Evolutionary conservation across 2,113 vertebrate species (phyloP).

Genomic region (Eretmochelys imbricata): DNA sequence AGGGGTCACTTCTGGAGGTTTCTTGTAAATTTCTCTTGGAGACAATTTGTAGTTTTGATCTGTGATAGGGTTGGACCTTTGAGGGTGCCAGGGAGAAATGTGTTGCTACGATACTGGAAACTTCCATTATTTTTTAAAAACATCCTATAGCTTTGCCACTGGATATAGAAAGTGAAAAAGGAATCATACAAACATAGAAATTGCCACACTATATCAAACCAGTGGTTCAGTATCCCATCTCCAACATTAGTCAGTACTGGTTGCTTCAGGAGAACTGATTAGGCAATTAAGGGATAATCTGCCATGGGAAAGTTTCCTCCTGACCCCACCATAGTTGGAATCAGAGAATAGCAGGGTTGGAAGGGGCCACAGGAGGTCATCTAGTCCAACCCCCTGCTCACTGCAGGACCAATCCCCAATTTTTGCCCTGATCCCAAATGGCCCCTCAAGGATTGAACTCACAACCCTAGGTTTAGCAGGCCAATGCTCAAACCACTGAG

Average conservation of each 20-base stretch:
- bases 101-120: not conserved
- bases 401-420: no score
- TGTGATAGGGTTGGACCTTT: rapidly evolving
- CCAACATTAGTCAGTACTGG: rapidly evolving
- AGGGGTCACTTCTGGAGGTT: not conserved
- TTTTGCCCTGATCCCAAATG: no score
- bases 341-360: no score
- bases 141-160: not conserved
- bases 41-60: not conserved
- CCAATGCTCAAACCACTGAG: no score
- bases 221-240: rapidly evolving
- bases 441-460: no score
- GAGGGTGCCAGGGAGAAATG: rapidly evolving
- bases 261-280: not conserved
- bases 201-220: not conserved
- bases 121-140: not conserved
- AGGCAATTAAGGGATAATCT: not conserved
- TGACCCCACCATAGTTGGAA: not conserved
- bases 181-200: not conserved
- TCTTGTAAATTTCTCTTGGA: not conserved
- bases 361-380: no score
- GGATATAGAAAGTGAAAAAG: not conserved
- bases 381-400: no score
- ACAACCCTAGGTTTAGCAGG: no score
- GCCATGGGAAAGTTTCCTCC: not conserved